Evolutionary conservation across 2,113 vertebrate species (phyloP), one percentile per base, ranked within the genome.

Genomic region (Embiotoca jacksoni): DNA sequence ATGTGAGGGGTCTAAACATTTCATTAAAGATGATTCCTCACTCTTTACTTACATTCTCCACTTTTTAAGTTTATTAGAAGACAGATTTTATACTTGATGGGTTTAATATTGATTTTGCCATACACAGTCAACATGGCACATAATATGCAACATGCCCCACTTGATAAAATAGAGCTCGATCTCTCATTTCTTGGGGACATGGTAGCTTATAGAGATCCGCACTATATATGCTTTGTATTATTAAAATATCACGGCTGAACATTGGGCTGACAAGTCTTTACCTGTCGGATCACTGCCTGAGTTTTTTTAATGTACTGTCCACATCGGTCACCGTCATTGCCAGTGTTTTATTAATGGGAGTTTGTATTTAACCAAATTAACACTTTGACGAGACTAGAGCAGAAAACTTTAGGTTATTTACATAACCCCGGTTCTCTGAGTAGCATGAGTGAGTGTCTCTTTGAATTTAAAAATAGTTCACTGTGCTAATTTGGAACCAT

Each of bases 21-120:
- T 74, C n/a, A 80, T 70, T 50, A 54, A 63, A 81, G 3, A 33
- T 44, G 23, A 70, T 53, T 35, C 11, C 23, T 58, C 9, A 53
- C 33, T 65, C 0, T 8, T 67, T n/a, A 3, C 46, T 61, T 36
- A 0, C 2, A 1, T 59, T 59, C 52, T 54, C 58, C 14, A 15
- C 35, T 32, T 16, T 9, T 9, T 41, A 7, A 52, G 36, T 56
- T 72, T 5, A 31, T 68, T 3, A 61, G 2, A 33, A 44, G 23
- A 35, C 6, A 14, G 8, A 15, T 23, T 59, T 58, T 23, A 32
- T 9, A 15, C 23, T 47, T 32, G 6, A 7, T 56, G 8, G 46
- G 14, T 69, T 41, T 35, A 49, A 54, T 32, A 44, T 61, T 66
- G 15, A 46, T 74, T 58, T 47, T 32, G 47, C 8, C 0, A 0